Percentiles rank a stretch among this genome's conserved stretches.
These are phyloP conservation scores for Chrysolina haemoptera DNA, from an alignment of 2,888 invertebrate genomes.

Conservation along the genomic window DNA sequence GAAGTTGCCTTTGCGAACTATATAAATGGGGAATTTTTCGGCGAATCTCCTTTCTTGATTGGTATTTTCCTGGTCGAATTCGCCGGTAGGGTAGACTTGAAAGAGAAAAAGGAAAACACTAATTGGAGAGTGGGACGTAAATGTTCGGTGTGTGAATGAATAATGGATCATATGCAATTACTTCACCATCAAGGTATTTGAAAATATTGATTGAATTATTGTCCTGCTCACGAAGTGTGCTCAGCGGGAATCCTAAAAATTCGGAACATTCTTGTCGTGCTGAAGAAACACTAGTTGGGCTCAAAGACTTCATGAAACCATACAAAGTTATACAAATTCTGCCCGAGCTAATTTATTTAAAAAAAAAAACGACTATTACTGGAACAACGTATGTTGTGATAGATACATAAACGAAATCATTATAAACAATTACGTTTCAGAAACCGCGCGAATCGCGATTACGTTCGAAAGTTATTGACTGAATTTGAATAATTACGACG, in stretches of 20 bases:
- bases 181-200: too few relatives aligned
- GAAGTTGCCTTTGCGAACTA: conserved; percentile 44
- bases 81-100: background rate
- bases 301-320: too few relatives aligned
- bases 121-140: background rate
- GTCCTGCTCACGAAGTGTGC: too few relatives aligned
- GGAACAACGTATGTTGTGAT: background rate
- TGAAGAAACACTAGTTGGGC: too few relatives aligned
- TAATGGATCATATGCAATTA: too few relatives aligned
- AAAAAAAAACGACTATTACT: background rate
- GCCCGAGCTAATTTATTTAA: background rate
- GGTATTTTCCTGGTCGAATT: background rate
- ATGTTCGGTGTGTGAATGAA: too few relatives aligned
- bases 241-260: too few relatives aligned
- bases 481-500: conserved; percentile 49
- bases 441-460: conserved; percentile 33
- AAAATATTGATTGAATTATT: too few relatives aligned
- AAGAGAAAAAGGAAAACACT: background rate
- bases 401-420: conserved; percentile 19
- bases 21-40: conserved; percentile 18
- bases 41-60: background rate
- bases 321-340: background rate
- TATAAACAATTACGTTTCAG: conserved; percentile 12
- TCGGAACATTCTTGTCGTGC: too few relatives aligned
- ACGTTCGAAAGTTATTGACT: conserved; percentile 45